A percentile compares a stretch with the other conserved stretches of the same genome.
phyloP scores from a whole-genome alignment of 2,797 vertebrate genomes.

The Lutjanus argentimaculatus region DNA sequence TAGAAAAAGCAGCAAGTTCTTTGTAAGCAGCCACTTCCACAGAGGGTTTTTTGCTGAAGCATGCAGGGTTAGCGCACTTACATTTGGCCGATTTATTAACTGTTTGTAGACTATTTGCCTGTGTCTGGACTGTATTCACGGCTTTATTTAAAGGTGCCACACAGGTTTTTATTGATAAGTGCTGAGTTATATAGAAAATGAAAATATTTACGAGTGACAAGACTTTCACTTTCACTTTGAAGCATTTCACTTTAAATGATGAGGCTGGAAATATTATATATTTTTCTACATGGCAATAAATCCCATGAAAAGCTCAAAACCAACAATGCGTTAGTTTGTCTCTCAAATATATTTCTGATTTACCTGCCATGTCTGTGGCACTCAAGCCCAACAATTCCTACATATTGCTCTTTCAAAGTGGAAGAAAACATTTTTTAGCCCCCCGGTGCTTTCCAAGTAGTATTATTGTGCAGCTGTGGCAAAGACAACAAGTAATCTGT shows the following conservation, averaged over 20 bases:
- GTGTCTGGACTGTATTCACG: background rate
- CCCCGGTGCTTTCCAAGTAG: no score
- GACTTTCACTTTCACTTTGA: background rate
- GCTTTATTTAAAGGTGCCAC: background rate
- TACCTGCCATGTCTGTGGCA: background rate
- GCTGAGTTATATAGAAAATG: background rate
- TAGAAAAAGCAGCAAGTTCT: constrained; percentile 46
- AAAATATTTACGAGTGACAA: background rate
- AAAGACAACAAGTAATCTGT: no score
- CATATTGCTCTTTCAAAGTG: no score
- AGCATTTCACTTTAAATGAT: background rate
- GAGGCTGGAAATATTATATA: background rate
- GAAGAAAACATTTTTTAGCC: no score
- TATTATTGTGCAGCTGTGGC: no score
- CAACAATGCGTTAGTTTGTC: background rate
- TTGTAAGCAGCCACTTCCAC: constrained; percentile 25
- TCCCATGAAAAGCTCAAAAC: no score
- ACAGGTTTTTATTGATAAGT: background rate
- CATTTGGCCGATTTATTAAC: background rate
- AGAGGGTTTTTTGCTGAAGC: constrained; percentile 22
- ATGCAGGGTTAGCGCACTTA: background rate
- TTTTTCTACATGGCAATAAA: no score
- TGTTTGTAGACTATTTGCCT: background rate
- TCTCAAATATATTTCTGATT: background rate
- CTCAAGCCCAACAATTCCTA: no score